Base-by-base conservation (phyloP, 2,113 vertebrate genomes). In the Trachemys scripta region DNA sequence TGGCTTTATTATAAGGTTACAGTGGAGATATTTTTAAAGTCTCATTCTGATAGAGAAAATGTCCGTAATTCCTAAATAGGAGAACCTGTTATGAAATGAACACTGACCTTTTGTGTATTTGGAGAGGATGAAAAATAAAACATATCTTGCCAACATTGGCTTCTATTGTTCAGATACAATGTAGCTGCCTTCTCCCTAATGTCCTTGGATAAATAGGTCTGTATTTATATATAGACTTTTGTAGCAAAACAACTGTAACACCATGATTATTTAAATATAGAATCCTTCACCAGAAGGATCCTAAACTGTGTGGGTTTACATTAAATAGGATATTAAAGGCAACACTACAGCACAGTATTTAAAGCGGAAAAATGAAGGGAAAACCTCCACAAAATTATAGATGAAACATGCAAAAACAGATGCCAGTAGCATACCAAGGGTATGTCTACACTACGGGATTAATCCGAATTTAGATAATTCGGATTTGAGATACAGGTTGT, bases 111-210 rank as follows among this genome's bases (percentile, higher is more conserved):
- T 42, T 6, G 2, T 2, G 4, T 11, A 16, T 93, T 87, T 19
- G 35, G 56, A 31, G n/a, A 90, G 29, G 57, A 49, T 69, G 31
- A 27, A 24, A 35, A 57, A 49, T 50, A 45, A 91, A 59, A 49
- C 12, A 13, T 0, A 0, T 49, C 69, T 80, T 80, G n/a, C 72
- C 53, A 47, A 2, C 24, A 0, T 2, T 51, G 51, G 82, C 80
- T 47, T 10, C 65, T 72, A 0, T 24, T 38, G 47, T 25, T 83
- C 82, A 20, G 1, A 1, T 53, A 27, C 0, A 3, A 65, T 0
- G 49, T 24, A 54, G 2, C n/a, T 85, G 87, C 53, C 29, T 79
- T 80, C 59, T 31, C 87, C 4, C 27, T 0, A 0, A 69, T 72
- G 25, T 10, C 78, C 27, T 13, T 25, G 31, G 47, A 57, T 27